These are phyloP conservation scores for Hypanus sabinus DNA, from an alignment of 2,113 vertebrate species.

Conservation along the genomic window DNA sequence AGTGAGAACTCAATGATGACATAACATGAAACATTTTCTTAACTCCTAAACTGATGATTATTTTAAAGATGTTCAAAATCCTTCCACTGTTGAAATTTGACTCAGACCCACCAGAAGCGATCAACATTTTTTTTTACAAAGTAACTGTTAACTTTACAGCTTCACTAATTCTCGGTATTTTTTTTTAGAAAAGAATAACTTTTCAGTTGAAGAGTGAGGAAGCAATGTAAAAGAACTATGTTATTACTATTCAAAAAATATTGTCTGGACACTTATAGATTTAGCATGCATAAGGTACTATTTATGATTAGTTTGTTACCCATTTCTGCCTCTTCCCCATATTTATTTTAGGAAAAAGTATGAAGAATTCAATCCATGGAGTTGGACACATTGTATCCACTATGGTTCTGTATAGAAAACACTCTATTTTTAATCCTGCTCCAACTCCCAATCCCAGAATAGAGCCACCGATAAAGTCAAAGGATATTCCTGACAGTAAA, in stretches of 20 bases:
- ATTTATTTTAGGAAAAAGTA: conserved; percentile 68
- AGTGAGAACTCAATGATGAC: background rate
- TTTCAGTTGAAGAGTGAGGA: background rate
- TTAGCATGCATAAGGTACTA: too few species aligned
- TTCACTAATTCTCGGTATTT: background rate
- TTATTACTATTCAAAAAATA: background rate
- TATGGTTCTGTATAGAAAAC: conserved; percentile 91
- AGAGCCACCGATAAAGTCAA: conserved; percentile 63
- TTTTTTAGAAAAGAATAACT: background rate
- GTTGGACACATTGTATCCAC: conserved; percentile 97
- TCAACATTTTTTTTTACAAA: too few species aligned
- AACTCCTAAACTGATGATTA: background rate
- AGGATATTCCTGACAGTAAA: conserved; percentile 74
- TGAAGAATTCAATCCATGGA: conserved; percentile 86
- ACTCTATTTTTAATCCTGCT: conserved; percentile 66
- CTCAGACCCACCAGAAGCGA: background rate
- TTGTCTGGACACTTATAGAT: background rate
- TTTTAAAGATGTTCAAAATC: background rate
- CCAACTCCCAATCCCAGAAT: conserved; percentile 54
- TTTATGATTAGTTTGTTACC: background rate
- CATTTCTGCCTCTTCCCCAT: conserved; percentile 14
- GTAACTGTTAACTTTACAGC: background rate
- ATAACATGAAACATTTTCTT: background rate
- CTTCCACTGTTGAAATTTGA: background rate
- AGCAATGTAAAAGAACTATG: background rate